phyloP scores from a whole-genome alignment of 1,140 invertebrate species.

The Brachionus manjavacas region DNA sequence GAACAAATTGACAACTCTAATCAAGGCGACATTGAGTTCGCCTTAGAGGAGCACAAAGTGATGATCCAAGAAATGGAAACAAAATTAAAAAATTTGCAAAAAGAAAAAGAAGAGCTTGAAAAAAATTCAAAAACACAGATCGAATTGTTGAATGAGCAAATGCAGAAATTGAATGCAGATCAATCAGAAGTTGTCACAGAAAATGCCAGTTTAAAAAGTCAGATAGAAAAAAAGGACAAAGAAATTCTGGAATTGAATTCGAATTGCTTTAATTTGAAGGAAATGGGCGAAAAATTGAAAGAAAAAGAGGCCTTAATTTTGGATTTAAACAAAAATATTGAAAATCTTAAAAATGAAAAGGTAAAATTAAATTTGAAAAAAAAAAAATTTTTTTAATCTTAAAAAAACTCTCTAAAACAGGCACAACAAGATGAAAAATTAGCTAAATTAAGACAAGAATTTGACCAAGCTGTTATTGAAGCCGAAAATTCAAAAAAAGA shows the following conservation, averaged over 20 bases:
- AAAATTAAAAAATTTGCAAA: neutral
- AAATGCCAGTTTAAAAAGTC: neutral
- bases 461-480: neutral
- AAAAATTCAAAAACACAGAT: neutral
- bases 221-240: neutral
- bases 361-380: neutral
- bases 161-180: neutral
- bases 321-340: neutral
- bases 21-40: constrained; percentile 50
- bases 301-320: neutral
- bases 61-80: constrained; percentile 50
- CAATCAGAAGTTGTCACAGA: neutral
- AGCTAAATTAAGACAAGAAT: neutral
- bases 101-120: neutral
- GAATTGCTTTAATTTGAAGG: neutral
- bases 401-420: neutral
- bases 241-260: neutral
- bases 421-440: neutral
- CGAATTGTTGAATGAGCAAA: neutral
- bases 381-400: neutral
- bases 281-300: neutral
- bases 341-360: neutral
- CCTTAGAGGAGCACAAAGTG: constrained; percentile 46
- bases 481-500: neutral
- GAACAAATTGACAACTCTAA: constrained; percentile 48